Evolutionary conservation across 2,888 invertebrate species (phyloP).

Genomic region (Chaetogeoica ovagalla): DNA sequence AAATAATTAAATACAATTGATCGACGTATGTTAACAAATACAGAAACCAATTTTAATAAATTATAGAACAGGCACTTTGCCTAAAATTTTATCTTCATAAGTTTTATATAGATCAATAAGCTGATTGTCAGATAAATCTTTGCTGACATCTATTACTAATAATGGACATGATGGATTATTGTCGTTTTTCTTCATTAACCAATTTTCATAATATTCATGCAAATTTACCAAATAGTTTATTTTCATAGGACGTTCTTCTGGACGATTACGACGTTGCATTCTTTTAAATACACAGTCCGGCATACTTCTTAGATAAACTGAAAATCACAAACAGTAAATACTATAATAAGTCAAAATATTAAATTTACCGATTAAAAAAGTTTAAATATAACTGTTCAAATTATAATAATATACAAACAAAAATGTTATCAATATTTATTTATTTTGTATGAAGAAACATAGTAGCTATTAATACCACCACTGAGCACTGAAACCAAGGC

Average conservation of each 20-base stretch:
- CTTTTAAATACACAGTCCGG: constrained; percentile 61
- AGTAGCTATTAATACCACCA: no score
- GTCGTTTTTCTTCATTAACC: constrained; percentile 59
- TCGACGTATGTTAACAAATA: not conserved
- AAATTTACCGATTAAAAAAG: no score
- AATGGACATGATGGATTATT: constrained; percentile 56
- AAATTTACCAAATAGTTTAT: constrained; percentile 59
- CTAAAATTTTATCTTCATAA: constrained; percentile 49
- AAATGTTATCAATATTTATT: no score
- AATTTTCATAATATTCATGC: constrained; percentile 62
- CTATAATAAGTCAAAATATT: no score
- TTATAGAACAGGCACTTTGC: constrained; percentile 43
- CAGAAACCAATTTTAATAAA: not conserved
- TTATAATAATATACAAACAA: no score
- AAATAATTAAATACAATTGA: not conserved
- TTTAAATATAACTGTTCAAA: no score
- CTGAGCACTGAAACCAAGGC: no score
- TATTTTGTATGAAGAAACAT: no score
- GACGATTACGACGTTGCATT: constrained; percentile 59
- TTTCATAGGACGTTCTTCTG: constrained; percentile 61
- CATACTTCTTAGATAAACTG: constrained; percentile 61
- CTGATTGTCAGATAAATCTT: constrained; percentile 56
- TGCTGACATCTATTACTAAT: constrained; percentile 60
- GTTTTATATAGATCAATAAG: constrained; percentile 46
- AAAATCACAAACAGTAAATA: constrained; percentile 8